phyloP scores from a whole-genome alignment of 2,113 vertebrate genomes.

The Aptenodytes forsteri region DNA sequence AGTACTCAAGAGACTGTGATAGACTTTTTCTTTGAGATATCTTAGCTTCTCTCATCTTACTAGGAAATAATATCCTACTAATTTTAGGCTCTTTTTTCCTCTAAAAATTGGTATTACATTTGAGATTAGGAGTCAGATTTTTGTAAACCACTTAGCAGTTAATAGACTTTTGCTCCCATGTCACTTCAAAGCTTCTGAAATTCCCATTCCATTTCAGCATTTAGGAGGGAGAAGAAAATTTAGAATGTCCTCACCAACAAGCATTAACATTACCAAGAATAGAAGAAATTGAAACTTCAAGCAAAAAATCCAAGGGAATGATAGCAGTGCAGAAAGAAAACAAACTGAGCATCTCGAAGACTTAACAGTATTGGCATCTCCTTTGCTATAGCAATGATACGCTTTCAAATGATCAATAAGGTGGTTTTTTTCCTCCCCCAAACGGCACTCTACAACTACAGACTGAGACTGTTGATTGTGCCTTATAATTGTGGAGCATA shows the following conservation, averaged over 20 bases:
- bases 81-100: background rate
- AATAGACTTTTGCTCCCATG: background rate
- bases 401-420: background rate
- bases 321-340: background rate
- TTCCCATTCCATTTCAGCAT: background rate
- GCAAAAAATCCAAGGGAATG: background rate
- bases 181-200: background rate
- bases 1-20: background rate
- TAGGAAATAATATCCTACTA: background rate
- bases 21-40: background rate
- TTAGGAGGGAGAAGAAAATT: background rate
- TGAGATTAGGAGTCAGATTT: background rate
- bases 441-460: background rate
- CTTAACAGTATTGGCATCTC: background rate
- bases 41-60: background rate
- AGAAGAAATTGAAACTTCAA: background rate
- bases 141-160: background rate
- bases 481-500: background rate
- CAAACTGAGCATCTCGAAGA: background rate
- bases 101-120: background rate
- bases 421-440: rapidly evolving
- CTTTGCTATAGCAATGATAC: background rate
- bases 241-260: background rate
- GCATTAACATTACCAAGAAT: background rate
- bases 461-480: background rate